Base-by-base conservation (phyloP, 2,888 invertebrate species). In the Chrysolina oricalcia region DNA sequence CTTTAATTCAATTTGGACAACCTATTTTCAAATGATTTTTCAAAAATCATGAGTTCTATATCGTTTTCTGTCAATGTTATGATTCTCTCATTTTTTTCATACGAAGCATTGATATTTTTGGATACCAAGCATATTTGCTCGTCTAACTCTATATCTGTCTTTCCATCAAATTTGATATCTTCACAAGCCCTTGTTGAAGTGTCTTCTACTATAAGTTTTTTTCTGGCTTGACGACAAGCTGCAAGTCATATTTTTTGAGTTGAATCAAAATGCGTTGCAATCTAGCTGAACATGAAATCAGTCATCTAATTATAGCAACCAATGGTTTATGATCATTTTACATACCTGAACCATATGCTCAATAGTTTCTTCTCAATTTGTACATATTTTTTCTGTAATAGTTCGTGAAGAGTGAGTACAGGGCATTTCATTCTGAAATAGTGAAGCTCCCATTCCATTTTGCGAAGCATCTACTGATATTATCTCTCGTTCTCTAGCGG, bases 321-420 rank as follows among this genome's bases (percentile, higher is more conserved):
- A 70, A 21, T 23, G 67, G 78, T 56, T 78, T 76, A 40, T 80
- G 80, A 48, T 85, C 83, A 72, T 43, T 69, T 69, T 10, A 35
- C 56, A 3, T 48, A 63, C 9, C 80, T 81, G 78, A 77, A 87
- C 85, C 9, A 85, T 83, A 35, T 85, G 85, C 23, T 86, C 6
- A 88, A 73, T 0, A 86, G 84, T 79, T 88, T 86, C 75, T 87
- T 87, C 71, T 88, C 87, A 10, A 87, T 86, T 74, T 86, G 84
- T 0, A 84, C 83, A 74, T 86, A 87, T 48, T 81, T 77, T 35
- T 1, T 75, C 75, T 23, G 82, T 83, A 19, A 86, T 68, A 13
- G 84, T 80, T 72, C 35, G 35, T 6, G 35, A 35, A 6, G 35
- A 83, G 78, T 86, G 87, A 8, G 84, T 83, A 27, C 87, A 81